A percentile compares a stretch with the other conserved stretches of the same genome.
These are phyloP conservation scores for Corythaeola cristata DNA, from an alignment of 2,113 vertebrate species.

Conservation along the genomic window DNA sequence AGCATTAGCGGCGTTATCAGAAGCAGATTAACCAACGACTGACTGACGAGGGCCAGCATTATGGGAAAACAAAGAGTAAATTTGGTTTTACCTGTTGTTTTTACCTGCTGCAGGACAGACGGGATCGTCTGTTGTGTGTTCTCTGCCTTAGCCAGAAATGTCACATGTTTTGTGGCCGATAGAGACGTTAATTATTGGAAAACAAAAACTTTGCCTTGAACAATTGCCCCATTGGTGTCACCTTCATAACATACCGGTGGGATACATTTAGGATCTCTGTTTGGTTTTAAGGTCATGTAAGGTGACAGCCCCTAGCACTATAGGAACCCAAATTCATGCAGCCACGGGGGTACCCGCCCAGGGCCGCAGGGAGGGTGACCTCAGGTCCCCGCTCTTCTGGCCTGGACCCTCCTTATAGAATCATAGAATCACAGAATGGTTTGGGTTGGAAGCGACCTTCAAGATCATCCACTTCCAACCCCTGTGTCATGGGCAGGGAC, in stretches of 20 bases:
- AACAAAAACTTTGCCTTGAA: not conserved
- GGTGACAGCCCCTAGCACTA: not conserved
- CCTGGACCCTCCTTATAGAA: no score
- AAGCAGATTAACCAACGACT: not conserved
- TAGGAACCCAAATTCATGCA: accelerated
- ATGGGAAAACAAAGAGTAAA: not conserved
- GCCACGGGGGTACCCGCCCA: not conserved
- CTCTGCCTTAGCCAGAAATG: not conserved
- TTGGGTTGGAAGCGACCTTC: no score
- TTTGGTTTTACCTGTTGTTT: not conserved
- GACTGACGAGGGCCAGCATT: no score
- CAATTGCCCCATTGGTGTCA: accelerated
- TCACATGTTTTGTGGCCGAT: accelerated
- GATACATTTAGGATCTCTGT: not conserved
- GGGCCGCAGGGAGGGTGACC: no score
- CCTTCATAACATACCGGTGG: accelerated
- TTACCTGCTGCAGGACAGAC: not conserved
- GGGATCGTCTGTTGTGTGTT: accelerated
- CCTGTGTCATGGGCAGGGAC: no score
- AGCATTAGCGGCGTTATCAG: no score
- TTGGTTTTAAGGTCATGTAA: accelerated
- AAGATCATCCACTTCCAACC: no score
- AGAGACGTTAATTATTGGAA: not conserved
- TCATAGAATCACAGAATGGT: no score
- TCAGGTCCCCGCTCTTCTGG: not conserved